phyloP scores from a whole-genome alignment of 1,140 invertebrate species.

The Trichoplusia ni region DNA sequence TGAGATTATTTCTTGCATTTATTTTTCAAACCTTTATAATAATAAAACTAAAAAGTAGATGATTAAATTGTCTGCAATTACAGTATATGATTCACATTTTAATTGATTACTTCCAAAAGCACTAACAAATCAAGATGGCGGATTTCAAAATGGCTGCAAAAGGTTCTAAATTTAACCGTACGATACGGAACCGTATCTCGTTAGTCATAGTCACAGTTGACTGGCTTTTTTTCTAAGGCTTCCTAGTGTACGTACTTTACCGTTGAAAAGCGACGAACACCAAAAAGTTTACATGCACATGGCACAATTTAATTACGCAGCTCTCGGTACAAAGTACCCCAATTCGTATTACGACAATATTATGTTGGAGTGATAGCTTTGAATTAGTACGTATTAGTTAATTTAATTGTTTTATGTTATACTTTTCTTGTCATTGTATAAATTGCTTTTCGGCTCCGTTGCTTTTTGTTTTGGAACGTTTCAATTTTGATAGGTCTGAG shows the following conservation, averaged over 20 bases:
- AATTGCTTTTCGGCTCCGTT: too few relatives aligned
- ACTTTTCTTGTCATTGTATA: too few relatives aligned
- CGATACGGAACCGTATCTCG: conserved; percentile 7
- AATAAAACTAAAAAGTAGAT: too few relatives aligned
- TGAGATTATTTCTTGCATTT: too few relatives aligned
- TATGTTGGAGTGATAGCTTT: neutral
- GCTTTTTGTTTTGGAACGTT: too few relatives aligned
- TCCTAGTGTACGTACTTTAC: conserved; percentile 15
- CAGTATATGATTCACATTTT: too few relatives aligned
- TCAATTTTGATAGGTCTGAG: too few relatives aligned
- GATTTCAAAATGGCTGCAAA: neutral
- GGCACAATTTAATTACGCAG: conserved; percentile 29
- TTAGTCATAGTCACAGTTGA: too few relatives aligned
- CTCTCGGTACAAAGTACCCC: conserved; percentile 7
- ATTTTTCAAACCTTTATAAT: too few relatives aligned
- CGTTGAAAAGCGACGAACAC: conserved; percentile 6
- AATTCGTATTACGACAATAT: conserved; percentile 5
- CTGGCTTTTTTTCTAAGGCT: conserved; percentile 8
- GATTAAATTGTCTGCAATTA: too few relatives aligned
- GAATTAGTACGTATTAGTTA: conserved; percentile 11
- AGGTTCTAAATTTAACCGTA: neutral
- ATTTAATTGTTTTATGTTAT: neutral
- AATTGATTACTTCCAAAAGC: too few relatives aligned
- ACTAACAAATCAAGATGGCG: too few relatives aligned
- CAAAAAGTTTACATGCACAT: conserved; percentile 21